phyloP scores from a whole-genome alignment of 1,140 invertebrate genomes.

The Drosophila arizonae region DNA sequence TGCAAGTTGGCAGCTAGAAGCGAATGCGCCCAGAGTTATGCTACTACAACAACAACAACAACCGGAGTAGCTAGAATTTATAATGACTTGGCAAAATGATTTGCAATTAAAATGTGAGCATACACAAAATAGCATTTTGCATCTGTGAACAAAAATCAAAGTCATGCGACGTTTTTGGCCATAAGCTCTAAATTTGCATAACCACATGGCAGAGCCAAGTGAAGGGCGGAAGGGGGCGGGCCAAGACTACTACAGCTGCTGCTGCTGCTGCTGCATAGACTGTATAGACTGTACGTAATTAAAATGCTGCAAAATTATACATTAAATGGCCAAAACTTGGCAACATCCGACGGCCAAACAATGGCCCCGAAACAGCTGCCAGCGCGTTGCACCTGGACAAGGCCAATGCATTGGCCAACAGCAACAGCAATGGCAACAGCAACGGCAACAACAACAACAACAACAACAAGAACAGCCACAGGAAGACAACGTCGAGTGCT shows the following conservation, averaged over 20 bases:
- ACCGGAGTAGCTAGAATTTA: conserved; percentile 1
- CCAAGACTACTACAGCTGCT: too few species aligned
- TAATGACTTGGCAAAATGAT: conserved; percentile 26
- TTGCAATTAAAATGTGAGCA: conserved; percentile 56
- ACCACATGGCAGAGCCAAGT: conserved; percentile 43
- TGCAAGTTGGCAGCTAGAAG: not conserved
- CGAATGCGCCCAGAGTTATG: conserved; percentile 22
- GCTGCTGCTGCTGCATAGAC: not conserved
- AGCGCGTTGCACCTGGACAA: conserved; percentile 65
- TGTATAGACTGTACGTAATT: conserved; percentile 50
- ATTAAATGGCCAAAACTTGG: conserved; percentile 73
- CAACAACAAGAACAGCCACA: conserved; percentile 30
- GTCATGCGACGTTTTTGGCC: conserved; percentile 54
- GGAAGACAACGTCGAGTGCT: conserved; percentile 53
- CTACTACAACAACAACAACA: not conserved
- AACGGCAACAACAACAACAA: conserved; percentile 2
- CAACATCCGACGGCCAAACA: conserved; percentile 75
- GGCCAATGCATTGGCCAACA: conserved; percentile 31
- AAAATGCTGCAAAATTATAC: conserved; percentile 79
- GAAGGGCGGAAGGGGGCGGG: not conserved
- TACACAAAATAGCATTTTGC: conserved; percentile 47
- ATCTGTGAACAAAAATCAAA: conserved; percentile 56
- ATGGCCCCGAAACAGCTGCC: conserved; percentile 70
- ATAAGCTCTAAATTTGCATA: conserved; percentile 63
- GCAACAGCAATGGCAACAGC: conserved; percentile 28